Evolutionary conservation across 2,888 invertebrate species (phyloP).

Genomic region (Drosophila imparisetae): DNA sequence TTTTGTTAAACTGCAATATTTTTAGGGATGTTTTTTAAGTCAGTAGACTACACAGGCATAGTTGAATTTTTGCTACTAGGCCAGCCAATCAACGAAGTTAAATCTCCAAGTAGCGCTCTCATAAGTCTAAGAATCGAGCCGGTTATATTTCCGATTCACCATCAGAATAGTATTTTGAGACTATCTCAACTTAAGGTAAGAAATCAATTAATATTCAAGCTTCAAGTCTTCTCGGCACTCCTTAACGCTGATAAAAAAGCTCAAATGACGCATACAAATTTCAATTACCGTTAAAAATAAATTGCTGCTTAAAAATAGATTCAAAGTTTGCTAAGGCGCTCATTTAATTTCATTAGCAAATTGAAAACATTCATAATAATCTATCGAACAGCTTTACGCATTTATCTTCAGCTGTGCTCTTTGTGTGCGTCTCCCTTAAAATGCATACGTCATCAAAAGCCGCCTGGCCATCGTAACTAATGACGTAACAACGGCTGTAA

Average conservation of each 20-base stretch:
- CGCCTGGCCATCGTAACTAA: slow-evolving; percentile 12
- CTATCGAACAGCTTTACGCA: slow-evolving; percentile 31
- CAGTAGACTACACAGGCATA: too few relatives aligned
- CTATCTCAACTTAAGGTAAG: background rate
- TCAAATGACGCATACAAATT: slow-evolving; percentile 10
- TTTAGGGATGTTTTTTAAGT: background rate
- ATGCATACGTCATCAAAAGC: slow-evolving; percentile 43
- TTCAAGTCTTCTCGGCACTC: background rate
- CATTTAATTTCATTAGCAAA: slow-evolving; percentile 50
- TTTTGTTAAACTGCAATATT: background rate
- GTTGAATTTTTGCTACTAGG: background rate
- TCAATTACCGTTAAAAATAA: slow-evolving; percentile 27
- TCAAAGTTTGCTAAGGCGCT: background rate
- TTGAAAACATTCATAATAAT: slow-evolving; percentile 28
- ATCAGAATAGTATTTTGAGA: background rate
- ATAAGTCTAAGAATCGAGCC: background rate
- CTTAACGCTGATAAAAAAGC: background rate
- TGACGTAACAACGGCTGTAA: slow-evolving; percentile 47
- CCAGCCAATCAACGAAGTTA: background rate
- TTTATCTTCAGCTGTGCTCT: background rate
- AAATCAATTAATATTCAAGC: background rate
- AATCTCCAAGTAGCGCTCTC: background rate
- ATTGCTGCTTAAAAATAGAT: slow-evolving; percentile 21
- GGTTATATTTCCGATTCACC: too few relatives aligned
- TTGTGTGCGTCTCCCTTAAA: slow-evolving; percentile 12